These are phyloP conservation scores for Rhea americana DNA, from an alignment of 2,113 vertebrate genomes.

Conservation along the genomic window DNA sequence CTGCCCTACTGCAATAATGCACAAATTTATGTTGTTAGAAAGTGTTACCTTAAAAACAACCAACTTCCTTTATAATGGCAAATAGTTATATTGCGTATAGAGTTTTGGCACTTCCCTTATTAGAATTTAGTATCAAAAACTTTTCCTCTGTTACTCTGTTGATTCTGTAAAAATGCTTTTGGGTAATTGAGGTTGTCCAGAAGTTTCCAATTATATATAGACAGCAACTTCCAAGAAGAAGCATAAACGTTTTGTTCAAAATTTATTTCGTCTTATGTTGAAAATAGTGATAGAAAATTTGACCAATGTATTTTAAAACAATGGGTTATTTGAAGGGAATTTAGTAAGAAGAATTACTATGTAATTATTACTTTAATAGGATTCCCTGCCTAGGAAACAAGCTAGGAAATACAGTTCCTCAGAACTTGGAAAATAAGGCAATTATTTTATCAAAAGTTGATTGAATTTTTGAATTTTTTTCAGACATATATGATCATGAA, in stretches of 20 bases:
- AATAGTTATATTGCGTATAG: not conserved
- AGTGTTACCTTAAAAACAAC: not conserved
- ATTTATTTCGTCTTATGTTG: slow-evolving; percentile 1
- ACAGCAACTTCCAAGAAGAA: not conserved
- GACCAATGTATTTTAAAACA: not conserved
- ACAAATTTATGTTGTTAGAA: not conserved
- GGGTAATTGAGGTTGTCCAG: not conserved
- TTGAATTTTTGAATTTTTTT: not conserved
- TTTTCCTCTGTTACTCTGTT: not conserved
- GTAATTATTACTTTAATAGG: not conserved
- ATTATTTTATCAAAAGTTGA: not conserved
- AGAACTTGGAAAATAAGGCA: not conserved
- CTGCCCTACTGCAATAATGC: not conserved
- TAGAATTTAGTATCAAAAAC: not conserved
- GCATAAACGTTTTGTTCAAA: not conserved
- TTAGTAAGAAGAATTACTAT: not conserved
- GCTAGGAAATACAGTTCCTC: not conserved
- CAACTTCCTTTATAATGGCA: not conserved
- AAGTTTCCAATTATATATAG: not conserved
- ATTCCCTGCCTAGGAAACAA: not conserved
- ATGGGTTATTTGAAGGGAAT: not conserved
- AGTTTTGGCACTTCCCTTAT: not conserved
- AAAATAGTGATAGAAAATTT: slow-evolving; percentile 9
- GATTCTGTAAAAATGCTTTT: not conserved
- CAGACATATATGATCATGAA: not conserved